These are phyloP conservation scores for Gadus chalcogrammus DNA, from an alignment of 2,113 vertebrate genomes.

Conservation along the genomic window DNA sequence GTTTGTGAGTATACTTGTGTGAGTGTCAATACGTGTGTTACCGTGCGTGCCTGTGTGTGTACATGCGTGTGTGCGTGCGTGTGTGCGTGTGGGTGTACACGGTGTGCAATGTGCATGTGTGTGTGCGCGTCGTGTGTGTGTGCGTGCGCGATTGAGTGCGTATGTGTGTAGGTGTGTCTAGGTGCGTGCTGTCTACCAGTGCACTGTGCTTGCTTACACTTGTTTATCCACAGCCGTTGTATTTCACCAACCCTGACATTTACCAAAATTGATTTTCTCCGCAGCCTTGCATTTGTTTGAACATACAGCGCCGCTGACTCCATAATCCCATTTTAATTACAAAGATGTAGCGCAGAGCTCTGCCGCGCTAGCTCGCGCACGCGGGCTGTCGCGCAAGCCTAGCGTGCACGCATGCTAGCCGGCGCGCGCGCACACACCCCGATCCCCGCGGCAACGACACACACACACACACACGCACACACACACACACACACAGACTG, in stretches of 20 bases:
- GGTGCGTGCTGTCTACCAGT: slow-evolving; percentile 21
- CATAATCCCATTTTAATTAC: slow-evolving; percentile 99
- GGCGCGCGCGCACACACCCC: slow-evolving; percentile 81
- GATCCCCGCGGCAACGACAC: slow-evolving; percentile 86
- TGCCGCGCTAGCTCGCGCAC: too few relatives aligned
- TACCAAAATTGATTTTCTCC: slow-evolving; percentile 81
- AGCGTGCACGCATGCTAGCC: slow-evolving; percentile 33
- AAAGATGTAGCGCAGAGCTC: slow-evolving; percentile 77
- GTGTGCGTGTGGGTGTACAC: too few relatives aligned
- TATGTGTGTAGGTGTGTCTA: too few relatives aligned
- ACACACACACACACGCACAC: too few relatives aligned
- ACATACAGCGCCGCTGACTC: slow-evolving; percentile 83
- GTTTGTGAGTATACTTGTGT: too few relatives aligned
- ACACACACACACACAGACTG: slow-evolving; percentile 57
- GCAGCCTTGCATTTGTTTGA: slow-evolving; percentile 79
- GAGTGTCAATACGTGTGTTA: too few relatives aligned
- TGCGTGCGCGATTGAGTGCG: too few relatives aligned
- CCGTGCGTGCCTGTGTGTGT: too few relatives aligned
- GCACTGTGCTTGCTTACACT: slow-evolving; percentile 44
- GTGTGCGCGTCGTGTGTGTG: too few relatives aligned
- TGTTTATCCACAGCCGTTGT: slow-evolving; percentile 58
- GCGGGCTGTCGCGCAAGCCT: too few relatives aligned
- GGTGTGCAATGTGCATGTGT: too few relatives aligned
- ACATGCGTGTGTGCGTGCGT: too few relatives aligned
- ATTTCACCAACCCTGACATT: slow-evolving; percentile 83